These are phyloP conservation scores for Hemicentrotus pulcherrimus DNA, from an alignment of 35 echinoderm and acorn worm genomes.

Conservation along the genomic window DNA sequence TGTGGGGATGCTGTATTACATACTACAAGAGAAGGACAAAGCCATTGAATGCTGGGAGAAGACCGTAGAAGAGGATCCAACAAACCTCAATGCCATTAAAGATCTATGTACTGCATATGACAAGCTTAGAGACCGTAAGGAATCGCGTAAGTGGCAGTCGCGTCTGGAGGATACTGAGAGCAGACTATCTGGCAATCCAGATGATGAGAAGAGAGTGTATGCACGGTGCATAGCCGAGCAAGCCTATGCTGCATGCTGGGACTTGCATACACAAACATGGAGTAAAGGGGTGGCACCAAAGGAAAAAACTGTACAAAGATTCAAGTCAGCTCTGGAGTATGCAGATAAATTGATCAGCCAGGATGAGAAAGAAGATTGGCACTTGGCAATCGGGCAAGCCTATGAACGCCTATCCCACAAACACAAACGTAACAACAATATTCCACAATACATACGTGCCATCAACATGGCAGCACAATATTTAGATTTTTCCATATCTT, in stretches of 20 bases:
- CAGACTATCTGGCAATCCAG: neutral
- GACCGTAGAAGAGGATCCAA: constrained; percentile 38
- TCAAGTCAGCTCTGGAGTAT: neutral
- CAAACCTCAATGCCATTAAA: constrained; percentile 33
- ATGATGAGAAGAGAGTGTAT: neutral
- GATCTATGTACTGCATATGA: constrained; percentile 29
- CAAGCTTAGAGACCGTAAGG: neutral
- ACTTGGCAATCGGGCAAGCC: constrained; percentile 35
- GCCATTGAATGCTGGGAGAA: constrained; percentile 34
- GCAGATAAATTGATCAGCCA: neutral
- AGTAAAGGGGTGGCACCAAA: neutral
- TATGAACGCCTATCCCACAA: constrained; percentile 38
- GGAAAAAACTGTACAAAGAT: neutral
- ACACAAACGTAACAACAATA: neutral
- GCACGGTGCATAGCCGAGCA: neutral
- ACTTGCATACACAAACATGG: constrained; percentile 27
- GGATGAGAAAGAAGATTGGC: constrained; percentile 38
- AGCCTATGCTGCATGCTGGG: constrained; percentile 24
- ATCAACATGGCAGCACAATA: constrained; percentile 6
- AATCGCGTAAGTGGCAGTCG: neutral
- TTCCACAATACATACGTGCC: neutral
- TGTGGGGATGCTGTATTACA: constrained; percentile 22
- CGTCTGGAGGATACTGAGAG: neutral
- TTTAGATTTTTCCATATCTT: neutral
- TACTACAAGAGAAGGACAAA: neutral